Evolutionary conservation across 2,888 invertebrate species (phyloP).

Genomic region (Agapostemon virescens): DNA sequence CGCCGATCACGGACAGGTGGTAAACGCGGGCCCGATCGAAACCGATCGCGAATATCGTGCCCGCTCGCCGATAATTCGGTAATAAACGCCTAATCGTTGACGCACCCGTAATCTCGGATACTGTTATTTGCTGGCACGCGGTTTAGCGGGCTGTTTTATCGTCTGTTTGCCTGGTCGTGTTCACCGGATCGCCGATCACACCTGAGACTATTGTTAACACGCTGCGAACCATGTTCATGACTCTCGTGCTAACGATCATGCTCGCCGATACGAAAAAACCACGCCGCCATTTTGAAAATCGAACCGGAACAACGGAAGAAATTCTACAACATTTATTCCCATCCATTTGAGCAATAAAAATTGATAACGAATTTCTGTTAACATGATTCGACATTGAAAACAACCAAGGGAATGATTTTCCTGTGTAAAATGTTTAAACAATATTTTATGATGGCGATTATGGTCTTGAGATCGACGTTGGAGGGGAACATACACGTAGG

Average conservation of each 20-base stretch:
- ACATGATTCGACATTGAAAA: neutral
- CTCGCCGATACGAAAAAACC: neutral
- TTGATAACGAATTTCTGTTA: neutral
- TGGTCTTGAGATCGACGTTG: too few relatives aligned
- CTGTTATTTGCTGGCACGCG: conserved; percentile 59
- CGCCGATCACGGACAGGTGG: conserved; percentile 23
- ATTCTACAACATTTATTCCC: neutral
- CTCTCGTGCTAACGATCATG: neutral
- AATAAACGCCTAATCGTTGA: conserved; percentile 68
- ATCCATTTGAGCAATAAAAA: neutral
- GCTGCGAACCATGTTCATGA: conserved; percentile 15
- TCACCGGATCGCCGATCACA: conserved; percentile 51
- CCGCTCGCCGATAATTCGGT: conserved; percentile 64
- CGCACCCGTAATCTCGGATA: conserved; percentile 63
- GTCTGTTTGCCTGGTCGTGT: conserved; percentile 61
- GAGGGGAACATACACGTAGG: too few relatives aligned
- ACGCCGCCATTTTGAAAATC: neutral
- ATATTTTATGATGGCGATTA: too few relatives aligned
- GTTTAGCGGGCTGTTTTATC: conserved; percentile 63
- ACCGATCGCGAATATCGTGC: conserved; percentile 46
- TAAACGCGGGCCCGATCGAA: neutral
- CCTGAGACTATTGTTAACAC: conserved; percentile 67
- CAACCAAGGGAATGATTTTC: neutral
- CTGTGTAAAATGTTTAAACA: neutral
- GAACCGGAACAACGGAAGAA: neutral